Percentiles rank a stretch among this genome's conserved stretches.
Evolutionary conservation across 2,888 invertebrate species (phyloP).

Genomic region (Lampropteryx suffumata): DNA sequence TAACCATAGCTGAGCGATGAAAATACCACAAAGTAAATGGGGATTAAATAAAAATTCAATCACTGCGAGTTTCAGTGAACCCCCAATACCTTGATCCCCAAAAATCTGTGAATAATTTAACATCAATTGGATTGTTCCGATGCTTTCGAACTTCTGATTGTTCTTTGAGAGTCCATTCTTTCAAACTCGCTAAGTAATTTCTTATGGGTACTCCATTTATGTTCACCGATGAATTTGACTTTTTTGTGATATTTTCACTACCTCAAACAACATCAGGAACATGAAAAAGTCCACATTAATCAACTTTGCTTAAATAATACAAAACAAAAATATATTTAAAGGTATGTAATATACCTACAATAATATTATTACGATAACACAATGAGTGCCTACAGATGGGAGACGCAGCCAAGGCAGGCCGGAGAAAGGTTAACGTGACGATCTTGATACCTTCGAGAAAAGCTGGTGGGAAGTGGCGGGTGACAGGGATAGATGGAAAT

Average conservation of each 20-base stretch:
- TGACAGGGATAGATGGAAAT: too few species aligned
- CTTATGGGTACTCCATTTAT: slow-evolving; percentile 33
- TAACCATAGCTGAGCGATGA: not conserved
- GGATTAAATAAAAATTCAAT: slow-evolving; percentile 21
- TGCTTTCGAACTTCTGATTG: slow-evolving; percentile 34
- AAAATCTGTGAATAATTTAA: slow-evolving; percentile 49
- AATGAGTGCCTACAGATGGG: too few species aligned
- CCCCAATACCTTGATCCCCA: slow-evolving; percentile 38
- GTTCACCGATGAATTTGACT: slow-evolving; percentile 55
- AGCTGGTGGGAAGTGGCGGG: too few species aligned
- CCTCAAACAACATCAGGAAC: not conserved
- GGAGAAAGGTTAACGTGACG: too few species aligned
- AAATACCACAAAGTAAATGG: slow-evolving; percentile 16
- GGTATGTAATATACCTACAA: too few species aligned
- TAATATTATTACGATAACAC: too few species aligned
- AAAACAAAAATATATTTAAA: too few species aligned
- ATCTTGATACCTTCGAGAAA: too few species aligned
- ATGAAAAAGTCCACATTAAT: not conserved
- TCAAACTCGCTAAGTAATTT: slow-evolving; percentile 37
- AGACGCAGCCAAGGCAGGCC: too few species aligned
- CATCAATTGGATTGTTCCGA: slow-evolving; percentile 47
- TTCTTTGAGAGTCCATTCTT: slow-evolving; percentile 32
- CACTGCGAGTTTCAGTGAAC: slow-evolving; percentile 1
- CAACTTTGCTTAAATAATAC: too few species aligned
- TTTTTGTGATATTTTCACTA: slow-evolving; percentile 23